Conservation (phyloP, 2,797 vertebrate species). For the Semotilus atromaculatus region DNA sequence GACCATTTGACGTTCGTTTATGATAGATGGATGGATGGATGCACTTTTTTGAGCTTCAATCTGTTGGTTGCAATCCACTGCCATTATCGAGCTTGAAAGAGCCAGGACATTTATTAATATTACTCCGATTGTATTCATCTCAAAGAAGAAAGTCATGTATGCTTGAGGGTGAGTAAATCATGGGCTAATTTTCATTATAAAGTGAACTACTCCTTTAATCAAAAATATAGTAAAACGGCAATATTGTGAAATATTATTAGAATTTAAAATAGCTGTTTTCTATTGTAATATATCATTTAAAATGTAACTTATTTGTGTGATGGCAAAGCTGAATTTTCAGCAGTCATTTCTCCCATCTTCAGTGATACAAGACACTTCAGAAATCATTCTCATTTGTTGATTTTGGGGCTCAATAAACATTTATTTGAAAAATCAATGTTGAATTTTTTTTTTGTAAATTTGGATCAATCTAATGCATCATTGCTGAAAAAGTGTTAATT, state of each 20-base stretch:
- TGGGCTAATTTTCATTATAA: too few species aligned
- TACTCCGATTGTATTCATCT: too few species aligned
- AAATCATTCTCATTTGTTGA: neutral
- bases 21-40: too few species aligned
- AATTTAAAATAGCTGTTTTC: neutral
- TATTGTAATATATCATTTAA: neutral
- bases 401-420: neutral
- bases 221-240: neutral
- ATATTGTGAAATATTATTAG: neutral
- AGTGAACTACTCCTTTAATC: too few species aligned
- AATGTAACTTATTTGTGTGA: neutral
- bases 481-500: neutral
- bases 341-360: neutral
- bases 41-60: too few species aligned
- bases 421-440: conserved; percentile 1
- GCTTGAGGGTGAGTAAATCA: too few species aligned
- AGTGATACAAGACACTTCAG: neutral
- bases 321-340: neutral
- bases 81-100: too few species aligned
- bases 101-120: too few species aligned
- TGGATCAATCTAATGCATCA: neutral
- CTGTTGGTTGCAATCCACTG: too few species aligned
- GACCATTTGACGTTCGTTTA: too few species aligned
- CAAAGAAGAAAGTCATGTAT: too few species aligned
- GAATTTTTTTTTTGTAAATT: too few species aligned